These are phyloP conservation scores for Cynaeus angustus DNA, from an alignment of 2,888 invertebrate genomes.

Conservation along the genomic window DNA sequence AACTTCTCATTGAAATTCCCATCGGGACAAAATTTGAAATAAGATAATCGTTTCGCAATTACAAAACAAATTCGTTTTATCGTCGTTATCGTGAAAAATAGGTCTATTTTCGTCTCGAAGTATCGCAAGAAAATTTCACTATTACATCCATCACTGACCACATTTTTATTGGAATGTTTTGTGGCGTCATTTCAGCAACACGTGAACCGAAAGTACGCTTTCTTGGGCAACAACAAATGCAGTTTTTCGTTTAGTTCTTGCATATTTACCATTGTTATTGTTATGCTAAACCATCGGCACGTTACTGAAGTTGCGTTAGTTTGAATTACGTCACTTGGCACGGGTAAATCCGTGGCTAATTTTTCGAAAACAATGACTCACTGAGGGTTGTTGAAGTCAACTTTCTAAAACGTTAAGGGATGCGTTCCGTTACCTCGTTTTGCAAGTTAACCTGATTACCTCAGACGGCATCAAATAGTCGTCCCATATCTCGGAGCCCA, in stretches of 20 bases:
- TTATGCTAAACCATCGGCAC: neutral
- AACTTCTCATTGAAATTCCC: neutral
- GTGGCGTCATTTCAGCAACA: constrained; percentile 6
- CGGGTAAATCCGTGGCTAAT: neutral
- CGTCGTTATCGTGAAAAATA: neutral
- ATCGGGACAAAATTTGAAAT: neutral
- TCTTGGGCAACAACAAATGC: constrained; percentile 7
- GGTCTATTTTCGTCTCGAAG: neutral
- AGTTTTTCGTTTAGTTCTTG: constrained; percentile 9
- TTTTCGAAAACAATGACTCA: no score
- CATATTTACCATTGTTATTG: constrained; percentile 4
- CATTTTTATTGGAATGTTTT: constrained; percentile 16
- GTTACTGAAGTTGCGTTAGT: neutral
- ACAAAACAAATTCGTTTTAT: neutral
- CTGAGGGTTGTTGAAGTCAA: neutral
- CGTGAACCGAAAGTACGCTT: constrained; percentile 4
- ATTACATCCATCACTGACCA: constrained; percentile 12
- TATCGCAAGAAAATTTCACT: constrained; percentile 8
- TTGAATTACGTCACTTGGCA: neutral
- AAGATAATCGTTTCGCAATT: neutral
- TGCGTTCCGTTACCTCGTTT: neutral
- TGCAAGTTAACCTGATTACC: constrained; percentile 8
- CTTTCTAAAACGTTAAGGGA: neutral
- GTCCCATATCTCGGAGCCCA: constrained; percentile 38
- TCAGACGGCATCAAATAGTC: constrained; percentile 13